Evolutionary conservation across 2,113 vertebrate genomes (phyloP).

Genomic region (Phycodurus eques): DNA sequence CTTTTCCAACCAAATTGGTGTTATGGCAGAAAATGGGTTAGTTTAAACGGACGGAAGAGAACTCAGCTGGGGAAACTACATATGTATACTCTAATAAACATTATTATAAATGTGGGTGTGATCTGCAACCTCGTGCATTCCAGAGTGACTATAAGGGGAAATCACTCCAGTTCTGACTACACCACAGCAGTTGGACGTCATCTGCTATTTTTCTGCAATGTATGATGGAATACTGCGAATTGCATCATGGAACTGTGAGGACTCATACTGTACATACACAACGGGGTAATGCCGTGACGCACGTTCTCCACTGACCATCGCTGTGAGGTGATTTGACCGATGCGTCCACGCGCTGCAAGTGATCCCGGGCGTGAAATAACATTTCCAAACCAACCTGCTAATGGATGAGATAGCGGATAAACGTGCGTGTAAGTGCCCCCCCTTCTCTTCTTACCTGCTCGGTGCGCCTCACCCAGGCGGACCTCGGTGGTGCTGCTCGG

Average conservation of each 20-base stretch:
- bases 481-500: slow-evolving; percentile 86
- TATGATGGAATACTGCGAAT: not conserved
- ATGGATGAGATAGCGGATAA: not conserved
- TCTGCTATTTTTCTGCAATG: not conserved
- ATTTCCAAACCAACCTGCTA: not conserved
- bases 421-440: not conserved
- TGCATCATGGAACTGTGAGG: not conserved
- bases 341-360: not conserved
- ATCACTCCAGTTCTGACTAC: not conserved
- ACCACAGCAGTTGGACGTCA: slow-evolving; percentile 19
- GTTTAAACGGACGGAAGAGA: not conserved
- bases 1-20: not conserved
- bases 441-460: slow-evolving; percentile 72
- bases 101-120: not conserved
- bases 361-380: not conserved
- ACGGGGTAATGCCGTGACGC: slow-evolving; percentile 35
- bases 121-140: not conserved
- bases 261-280: not conserved
- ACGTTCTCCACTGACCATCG: slow-evolving; percentile 38
- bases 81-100: not conserved
- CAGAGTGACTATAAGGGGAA: not conserved
- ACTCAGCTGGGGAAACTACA: not conserved
- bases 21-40: not conserved
- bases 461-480: slow-evolving; percentile 70
- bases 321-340: not conserved